Evolutionary conservation across 2,888 invertebrate genomes (phyloP).

Genomic region (Ophioninae sp.): DNA sequence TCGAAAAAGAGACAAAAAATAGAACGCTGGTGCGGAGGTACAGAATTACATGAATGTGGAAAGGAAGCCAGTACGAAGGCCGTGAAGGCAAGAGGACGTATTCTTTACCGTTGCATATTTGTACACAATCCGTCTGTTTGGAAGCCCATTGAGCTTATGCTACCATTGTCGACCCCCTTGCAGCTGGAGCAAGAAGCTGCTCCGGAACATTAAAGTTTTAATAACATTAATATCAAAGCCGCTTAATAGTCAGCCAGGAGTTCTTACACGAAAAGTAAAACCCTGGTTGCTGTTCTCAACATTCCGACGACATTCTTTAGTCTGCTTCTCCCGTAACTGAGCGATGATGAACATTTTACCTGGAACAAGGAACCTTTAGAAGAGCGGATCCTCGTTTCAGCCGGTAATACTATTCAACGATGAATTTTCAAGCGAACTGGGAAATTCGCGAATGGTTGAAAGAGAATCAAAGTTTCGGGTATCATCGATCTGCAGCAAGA

Average conservation of each 20-base stretch:
- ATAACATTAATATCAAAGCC: conserved; percentile 60
- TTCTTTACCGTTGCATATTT: neutral
- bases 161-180: conserved; percentile 38
- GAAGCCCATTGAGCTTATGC: conserved; percentile 31
- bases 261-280: conserved; percentile 37
- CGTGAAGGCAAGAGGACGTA: neutral
- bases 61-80: neutral
- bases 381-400: conserved; percentile 24
- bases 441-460: neutral
- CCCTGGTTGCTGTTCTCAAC: conserved; percentile 24
- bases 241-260: conserved; percentile 48
- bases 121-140: conserved; percentile 13
- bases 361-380: conserved; percentile 8
- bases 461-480: neutral
- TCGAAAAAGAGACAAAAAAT: conserved; percentile 8
- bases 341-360: conserved; percentile 32
- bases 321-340: neutral
- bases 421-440: neutral
- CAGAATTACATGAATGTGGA: neutral
- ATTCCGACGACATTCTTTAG: conserved; percentile 28
- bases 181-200: conserved; percentile 14
- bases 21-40: neutral
- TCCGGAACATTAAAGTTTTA: conserved; percentile 55
- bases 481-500: neutral
- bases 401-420: conserved; percentile 27